Evolutionary conservation across 2,797 vertebrate species (phyloP).

Genomic region (Sebastes ruberrimus): DNA sequence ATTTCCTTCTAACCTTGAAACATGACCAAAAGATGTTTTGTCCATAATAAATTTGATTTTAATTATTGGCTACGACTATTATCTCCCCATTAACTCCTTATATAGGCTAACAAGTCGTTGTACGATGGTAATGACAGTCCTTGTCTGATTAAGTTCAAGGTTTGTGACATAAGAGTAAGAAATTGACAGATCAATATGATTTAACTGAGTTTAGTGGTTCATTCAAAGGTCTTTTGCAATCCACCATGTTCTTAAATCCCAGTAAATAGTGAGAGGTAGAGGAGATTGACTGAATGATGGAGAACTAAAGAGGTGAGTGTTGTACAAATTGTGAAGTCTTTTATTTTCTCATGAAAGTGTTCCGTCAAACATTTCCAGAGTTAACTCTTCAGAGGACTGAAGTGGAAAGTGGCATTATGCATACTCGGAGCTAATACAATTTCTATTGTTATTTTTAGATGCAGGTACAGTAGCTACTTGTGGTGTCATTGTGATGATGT

Average conservation of each 20-base stretch:
- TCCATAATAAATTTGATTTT: conserved; percentile 8
- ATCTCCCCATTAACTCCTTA: background rate
- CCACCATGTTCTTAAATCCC: background rate
- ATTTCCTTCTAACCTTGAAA: conserved; percentile 21
- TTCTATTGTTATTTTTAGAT: background rate
- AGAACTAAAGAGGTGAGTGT: background rate
- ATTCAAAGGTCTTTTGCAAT: conserved; percentile 1
- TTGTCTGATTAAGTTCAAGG: background rate
- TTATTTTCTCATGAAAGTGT: background rate
- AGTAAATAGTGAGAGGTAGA: background rate
- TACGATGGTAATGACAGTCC: background rate
- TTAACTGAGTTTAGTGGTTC: background rate
- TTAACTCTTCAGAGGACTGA: background rate
- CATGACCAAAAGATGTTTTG: conserved; percentile 26
- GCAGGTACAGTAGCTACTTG: background rate
- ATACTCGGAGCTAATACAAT: background rate
- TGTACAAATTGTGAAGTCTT: background rate
- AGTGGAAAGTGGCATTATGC: background rate
- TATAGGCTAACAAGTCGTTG: background rate
- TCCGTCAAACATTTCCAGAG: background rate
- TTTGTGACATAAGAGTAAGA: background rate
- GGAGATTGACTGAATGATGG: background rate
- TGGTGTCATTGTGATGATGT: background rate
- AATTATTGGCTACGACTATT: background rate
- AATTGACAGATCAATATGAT: background rate